phyloP scores from a whole-genome alignment of 1,140 invertebrate species.

The Trissolcus basalis region DNA sequence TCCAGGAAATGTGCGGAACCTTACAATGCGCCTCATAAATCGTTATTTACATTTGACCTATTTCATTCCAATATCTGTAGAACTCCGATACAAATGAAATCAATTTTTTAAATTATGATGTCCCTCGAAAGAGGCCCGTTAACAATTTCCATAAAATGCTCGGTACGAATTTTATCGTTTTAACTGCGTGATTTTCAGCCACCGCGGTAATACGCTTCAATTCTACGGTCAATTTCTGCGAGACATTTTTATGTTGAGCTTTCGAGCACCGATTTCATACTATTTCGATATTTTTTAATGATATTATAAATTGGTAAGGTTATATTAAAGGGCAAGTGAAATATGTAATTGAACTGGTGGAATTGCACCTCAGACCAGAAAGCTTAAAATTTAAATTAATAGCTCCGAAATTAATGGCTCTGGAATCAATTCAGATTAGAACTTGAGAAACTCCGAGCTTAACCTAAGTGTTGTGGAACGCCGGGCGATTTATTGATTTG shows the following conservation, averaged over 20 bases:
- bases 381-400: slow-evolving; percentile 59
- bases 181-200: slow-evolving; percentile 26
- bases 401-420: slow-evolving; percentile 28
- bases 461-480: no score
- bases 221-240: not conserved
- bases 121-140: slow-evolving; percentile 30
- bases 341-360: slow-evolving; percentile 46
- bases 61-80: slow-evolving; percentile 34
- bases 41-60: slow-evolving; percentile 54
- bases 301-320: no score
- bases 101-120: slow-evolving; percentile 44
- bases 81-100: slow-evolving; percentile 50
- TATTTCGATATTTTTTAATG: no score
- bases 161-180: slow-evolving; percentile 29
- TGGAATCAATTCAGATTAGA: slow-evolving; percentile 53
- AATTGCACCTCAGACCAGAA: slow-evolving; percentile 45
- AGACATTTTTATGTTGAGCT: no score
- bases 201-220: not conserved
- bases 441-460: slow-evolving; percentile 4
- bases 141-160: slow-evolving; percentile 45
- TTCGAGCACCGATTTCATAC: no score
- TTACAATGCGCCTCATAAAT: slow-evolving; percentile 43
- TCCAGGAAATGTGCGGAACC: slow-evolving; percentile 29
- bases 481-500: no score
- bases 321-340: slow-evolving; percentile 42